A percentile compares a stretch with the other conserved stretches of the same genome.
These are phyloP conservation scores for Isotomurus palustris DNA, from an alignment of 2,888 invertebrate genomes.

Conservation along the genomic window DNA sequence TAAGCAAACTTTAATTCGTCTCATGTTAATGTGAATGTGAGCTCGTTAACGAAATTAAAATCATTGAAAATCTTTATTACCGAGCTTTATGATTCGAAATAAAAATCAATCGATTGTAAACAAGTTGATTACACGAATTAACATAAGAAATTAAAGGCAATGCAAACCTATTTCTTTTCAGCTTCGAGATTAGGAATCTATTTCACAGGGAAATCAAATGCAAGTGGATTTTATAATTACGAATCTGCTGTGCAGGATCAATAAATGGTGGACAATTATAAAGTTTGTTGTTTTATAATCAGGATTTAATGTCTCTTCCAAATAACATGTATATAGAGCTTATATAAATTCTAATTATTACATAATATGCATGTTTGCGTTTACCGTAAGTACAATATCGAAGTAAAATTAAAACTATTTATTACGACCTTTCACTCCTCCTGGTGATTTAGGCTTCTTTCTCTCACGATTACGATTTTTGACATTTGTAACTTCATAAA, in stretches of 20 bases:
- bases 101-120: constrained; percentile 8
- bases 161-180: not conserved
- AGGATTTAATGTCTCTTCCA: not conserved
- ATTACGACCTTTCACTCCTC: not conserved
- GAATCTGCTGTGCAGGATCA: not conserved
- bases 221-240: not conserved
- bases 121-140: constrained; percentile 6
- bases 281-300: not conserved
- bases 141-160: not conserved
- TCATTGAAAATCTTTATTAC: not conserved
- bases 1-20: too few relatives aligned
- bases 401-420: not conserved
- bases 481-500: constrained; percentile 82
- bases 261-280: too few relatives aligned
- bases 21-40: too few relatives aligned
- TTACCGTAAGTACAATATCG: not conserved
- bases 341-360: not conserved
- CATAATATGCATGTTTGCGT: not conserved
- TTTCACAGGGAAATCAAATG: not conserved
- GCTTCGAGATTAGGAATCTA: too few relatives aligned
- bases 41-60: not conserved
- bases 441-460: constrained; percentile 48
- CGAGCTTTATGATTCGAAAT: constrained; percentile 4
- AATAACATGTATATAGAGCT: not conserved
- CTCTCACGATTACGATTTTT: constrained; percentile 78